Evolutionary conservation across 35 echinoderm and acorn worm species (phyloP).

Genomic region (Heliocidaris erythrogramma): DNA sequence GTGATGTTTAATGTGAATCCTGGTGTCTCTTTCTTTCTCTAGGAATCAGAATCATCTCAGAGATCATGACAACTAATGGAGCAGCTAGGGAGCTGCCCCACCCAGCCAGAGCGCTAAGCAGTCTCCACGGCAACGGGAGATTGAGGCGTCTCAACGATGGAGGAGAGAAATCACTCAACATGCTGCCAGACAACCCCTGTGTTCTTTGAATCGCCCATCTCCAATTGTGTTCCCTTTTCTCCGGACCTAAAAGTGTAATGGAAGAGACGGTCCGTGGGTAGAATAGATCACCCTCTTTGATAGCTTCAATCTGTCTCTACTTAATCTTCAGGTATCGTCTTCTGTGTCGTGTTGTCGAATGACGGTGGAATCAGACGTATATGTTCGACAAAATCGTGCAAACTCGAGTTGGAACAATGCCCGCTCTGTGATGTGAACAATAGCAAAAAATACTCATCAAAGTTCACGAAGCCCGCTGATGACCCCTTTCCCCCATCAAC

Average conservation of each 20-base stretch:
- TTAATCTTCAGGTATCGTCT: background rate
- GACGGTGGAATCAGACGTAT: background rate
- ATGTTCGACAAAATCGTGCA: too few species aligned
- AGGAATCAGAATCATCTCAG: constrained; percentile 14
- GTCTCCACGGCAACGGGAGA: background rate
- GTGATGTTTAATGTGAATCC: too few species aligned
- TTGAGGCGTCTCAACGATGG: background rate
- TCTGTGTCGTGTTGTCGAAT: background rate
- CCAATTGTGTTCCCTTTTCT: constrained; percentile 6
- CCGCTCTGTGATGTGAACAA: background rate
- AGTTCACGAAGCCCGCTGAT: background rate
- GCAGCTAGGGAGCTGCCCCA: constrained; percentile 46
- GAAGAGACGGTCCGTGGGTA: background rate
- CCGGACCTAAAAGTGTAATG: background rate
- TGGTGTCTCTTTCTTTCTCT: background rate
- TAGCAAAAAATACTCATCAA: background rate
- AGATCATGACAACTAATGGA: constrained; percentile 30
- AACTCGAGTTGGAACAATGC: background rate
- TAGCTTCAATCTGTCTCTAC: background rate
- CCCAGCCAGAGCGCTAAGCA: constrained; percentile 16
- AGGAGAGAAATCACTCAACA: constrained; percentile 31
- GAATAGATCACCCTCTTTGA: background rate
- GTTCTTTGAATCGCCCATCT: background rate
- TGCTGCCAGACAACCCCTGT: constrained; percentile 25
- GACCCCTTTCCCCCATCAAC: background rate